phyloP scores from a whole-genome alignment of 1,140 invertebrate genomes.

The Lucilia sericata region DNA sequence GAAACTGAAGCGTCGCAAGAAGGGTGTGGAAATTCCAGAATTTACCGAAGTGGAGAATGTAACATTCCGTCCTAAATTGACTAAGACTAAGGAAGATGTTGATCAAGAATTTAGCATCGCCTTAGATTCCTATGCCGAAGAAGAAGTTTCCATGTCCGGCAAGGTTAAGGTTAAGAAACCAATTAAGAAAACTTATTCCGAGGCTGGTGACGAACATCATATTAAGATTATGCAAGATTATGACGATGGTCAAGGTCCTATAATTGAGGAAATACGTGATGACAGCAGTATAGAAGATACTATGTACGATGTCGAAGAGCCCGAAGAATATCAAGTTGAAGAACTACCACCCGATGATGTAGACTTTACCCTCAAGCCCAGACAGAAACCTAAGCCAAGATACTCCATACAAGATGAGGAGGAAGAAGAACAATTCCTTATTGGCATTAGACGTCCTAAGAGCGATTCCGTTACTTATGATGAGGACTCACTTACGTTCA shows the following conservation, averaged over 20 bases:
- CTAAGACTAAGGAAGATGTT: constrained; percentile 83
- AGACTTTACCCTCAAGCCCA: constrained; percentile 71
- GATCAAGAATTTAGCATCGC: constrained; percentile 89
- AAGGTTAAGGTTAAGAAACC: constrained; percentile 83
- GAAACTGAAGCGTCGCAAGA: constrained; percentile 74
- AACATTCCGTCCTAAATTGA: constrained; percentile 75
- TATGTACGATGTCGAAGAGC: constrained; percentile 75
- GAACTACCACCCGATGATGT: constrained; percentile 69
- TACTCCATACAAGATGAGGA: constrained; percentile 67
- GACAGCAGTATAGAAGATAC: constrained; percentile 72
- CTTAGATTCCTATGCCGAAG: constrained; percentile 84
- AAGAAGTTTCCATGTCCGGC: constrained; percentile 86
- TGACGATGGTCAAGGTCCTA: constrained; percentile 74
- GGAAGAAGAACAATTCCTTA: constrained; percentile 73
- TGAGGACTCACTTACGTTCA: constrained; percentile 69
- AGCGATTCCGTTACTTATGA: constrained; percentile 67
- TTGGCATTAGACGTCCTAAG: constrained; percentile 69
- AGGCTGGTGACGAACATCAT: constrained; percentile 79
- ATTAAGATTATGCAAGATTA: constrained; percentile 79
- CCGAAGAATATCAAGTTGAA: constrained; percentile 70
- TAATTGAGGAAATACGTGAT: constrained; percentile 78
- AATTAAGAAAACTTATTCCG: constrained; percentile 76
- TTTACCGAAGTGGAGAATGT: constrained; percentile 79
- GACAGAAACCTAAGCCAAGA: constrained; percentile 67
- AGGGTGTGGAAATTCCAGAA: constrained; percentile 75